Evolutionary conservation across 2,888 invertebrate genomes (phyloP), one percentile per base, ranked within the genome.

Genomic region (Cybosia mesomella): DNA sequence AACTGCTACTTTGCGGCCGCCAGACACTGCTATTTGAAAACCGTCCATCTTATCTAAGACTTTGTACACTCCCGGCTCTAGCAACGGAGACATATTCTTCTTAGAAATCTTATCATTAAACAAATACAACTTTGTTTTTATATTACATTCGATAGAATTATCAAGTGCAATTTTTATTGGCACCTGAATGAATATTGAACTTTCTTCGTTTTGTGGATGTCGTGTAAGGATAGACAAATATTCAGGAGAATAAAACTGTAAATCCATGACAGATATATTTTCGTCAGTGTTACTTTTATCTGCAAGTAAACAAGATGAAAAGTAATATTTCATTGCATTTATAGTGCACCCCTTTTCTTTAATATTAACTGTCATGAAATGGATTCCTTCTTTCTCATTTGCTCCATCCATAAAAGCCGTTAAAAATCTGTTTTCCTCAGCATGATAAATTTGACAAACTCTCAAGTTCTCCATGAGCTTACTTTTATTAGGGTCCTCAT

Each of bases 1-100:
- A 55, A 98, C 97, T 11, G 98, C 97, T 11, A 99, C 98, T 92
- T 97, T 97, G 71, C 96, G 90, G 67, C 97, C 96, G 0, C 98
- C 98, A 58, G 98, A 98, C 4, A 98, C 98, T 1, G 98, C 97
- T 83, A 99, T 96, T 73, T 95, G 92, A 69, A 96, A 96, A 3
- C 96, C 96, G 76, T 95, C 95, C 94, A 97, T 96, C 80, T 96
- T 96, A 72, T 97, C 97, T 13, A 97, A 90, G 10, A 95, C 91
- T 81, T 96, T 96, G 62, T 95, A 95, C 66, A 94, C 90, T 64
- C 95, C 94, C 57, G 92, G 91, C 69, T 96, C 95, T 55, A 96
- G 84, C 61, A 95, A 85, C 70, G 95, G 91, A 32, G 96, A 95
- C 68, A 96, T 95, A 82, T 96, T 96, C 60, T 95, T 92, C 70